phyloP scores from a whole-genome alignment of 1,140 invertebrate species.

The Rhizoglyphus robini region DNA sequence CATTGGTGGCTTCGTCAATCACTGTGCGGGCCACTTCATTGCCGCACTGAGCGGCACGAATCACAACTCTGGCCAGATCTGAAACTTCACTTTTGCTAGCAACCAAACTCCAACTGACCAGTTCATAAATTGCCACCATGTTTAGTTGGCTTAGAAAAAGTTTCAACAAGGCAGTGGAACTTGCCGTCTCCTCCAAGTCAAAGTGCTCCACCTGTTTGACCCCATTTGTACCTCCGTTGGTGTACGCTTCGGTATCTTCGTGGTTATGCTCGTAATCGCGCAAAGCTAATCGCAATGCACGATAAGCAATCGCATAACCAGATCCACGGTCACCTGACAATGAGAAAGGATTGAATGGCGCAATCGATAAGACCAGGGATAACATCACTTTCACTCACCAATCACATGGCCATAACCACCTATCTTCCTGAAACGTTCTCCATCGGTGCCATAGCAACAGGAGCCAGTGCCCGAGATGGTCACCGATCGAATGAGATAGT shows the following conservation, averaged over 20 bases:
- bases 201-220: background rate
- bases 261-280: constrained; percentile 15
- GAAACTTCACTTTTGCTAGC: constrained; percentile 4
- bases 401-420: constrained; percentile 13
- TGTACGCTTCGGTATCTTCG: background rate
- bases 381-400: background rate
- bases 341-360: background rate
- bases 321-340: constrained; percentile 13
- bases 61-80: background rate
- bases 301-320: constrained; percentile 5
- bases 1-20: background rate
- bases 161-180: background rate
- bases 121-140: constrained; percentile 6
- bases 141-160: constrained; percentile 6
- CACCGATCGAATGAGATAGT: background rate
- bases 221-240: background rate
- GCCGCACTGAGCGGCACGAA: background rate
- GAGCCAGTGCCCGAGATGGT: constrained; percentile 15
- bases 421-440: background rate
- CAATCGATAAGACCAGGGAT: too few species aligned
- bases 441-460: constrained; percentile 13
- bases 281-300: constrained; percentile 3
- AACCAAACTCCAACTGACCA: constrained; percentile 16
- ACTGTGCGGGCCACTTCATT: background rate
- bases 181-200: background rate